Conservation (phyloP, 2,888 invertebrate species). For the Omphaloscelis lunosa region DNA sequence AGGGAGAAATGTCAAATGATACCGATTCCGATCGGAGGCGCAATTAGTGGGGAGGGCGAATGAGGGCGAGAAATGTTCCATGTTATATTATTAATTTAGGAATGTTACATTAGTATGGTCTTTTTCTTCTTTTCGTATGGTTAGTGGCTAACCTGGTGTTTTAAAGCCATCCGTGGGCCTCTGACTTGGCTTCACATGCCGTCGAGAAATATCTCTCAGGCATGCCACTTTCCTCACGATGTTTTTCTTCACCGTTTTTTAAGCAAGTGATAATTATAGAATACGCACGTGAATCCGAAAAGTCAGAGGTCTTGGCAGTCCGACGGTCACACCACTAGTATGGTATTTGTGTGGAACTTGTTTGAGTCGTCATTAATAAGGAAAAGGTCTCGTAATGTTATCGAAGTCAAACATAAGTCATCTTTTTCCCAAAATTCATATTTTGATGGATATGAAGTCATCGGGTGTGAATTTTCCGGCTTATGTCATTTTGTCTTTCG, state of each 20-base stretch:
- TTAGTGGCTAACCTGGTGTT: too few species aligned
- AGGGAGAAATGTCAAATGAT: constrained; percentile 53
- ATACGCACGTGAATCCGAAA: too few species aligned
- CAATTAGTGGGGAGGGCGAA: constrained; percentile 44
- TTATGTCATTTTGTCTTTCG: neutral
- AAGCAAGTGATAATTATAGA: too few species aligned
- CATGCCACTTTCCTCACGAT: too few species aligned
- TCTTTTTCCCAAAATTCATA: neutral
- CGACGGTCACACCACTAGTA: too few species aligned
- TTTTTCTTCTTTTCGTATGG: too few species aligned
- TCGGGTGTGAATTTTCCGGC: neutral
- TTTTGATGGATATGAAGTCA: neutral
- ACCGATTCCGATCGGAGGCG: constrained; percentile 16
- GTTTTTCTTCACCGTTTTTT: too few species aligned
- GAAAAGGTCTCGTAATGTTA: neutral
- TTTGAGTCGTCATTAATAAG: neutral
- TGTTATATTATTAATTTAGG: constrained; percentile 2
- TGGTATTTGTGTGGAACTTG: neutral
- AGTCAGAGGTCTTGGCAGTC: too few species aligned
- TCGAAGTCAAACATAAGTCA: neutral
- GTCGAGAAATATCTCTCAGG: too few species aligned
- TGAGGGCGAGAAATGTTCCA: constrained; percentile 23
- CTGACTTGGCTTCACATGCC: too few species aligned
- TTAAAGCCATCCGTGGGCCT: too few species aligned
- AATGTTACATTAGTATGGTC: neutral